Base-by-base conservation (phyloP, 2,888 invertebrate species). In the Rhagophthalmus giganteus region DNA sequence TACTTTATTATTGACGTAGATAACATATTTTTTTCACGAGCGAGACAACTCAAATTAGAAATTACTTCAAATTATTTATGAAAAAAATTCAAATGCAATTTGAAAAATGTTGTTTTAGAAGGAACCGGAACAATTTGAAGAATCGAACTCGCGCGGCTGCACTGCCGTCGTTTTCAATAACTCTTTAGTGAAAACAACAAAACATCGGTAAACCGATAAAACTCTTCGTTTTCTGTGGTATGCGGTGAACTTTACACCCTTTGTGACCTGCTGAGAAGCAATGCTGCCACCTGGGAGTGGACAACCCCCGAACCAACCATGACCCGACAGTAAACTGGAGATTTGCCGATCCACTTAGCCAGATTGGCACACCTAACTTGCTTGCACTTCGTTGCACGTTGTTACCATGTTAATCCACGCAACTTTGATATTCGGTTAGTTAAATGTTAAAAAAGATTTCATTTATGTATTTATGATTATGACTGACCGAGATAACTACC, bases 291-390 rank as follows among this genome's bases (percentile, higher is more conserved):
- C 55, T 58, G 58, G 58, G 58, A 58, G 54, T 47, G 42, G 42
- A 48, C 48, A 51, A 45, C 48, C 47, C 49, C 55, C 49, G 55
- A 46, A 45, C 52, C 46, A 47, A 52, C 50, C 47, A 42, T 55
- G 44, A 51, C 60, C 54, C 50, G 55, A 45, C 57, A 54, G 55
- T 59, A 59, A 58, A 59, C 57, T 55, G 55, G 49, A 59, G 61
- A 61, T 61, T 61, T 61, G 59, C 56, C 44, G 57, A 57, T 54
- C 55, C 61, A 61, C 61, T 61, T 61, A 61, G 56, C 56, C 54
- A 59, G 61, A 61, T 61, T 61, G 57, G 55, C 52, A 38, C 35
- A 37, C 39, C 42, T 52, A 15, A 45, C 51, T 45, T 40, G 40
- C 51, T 45, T 40, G 40, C 51, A 46, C 40, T 40, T 40, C 24